Percentiles rank a stretch among this genome's conserved stretches.
These are phyloP conservation scores for Zosterops borbonicus DNA, from an alignment of 2,113 vertebrate genomes.

Conservation along the genomic window DNA sequence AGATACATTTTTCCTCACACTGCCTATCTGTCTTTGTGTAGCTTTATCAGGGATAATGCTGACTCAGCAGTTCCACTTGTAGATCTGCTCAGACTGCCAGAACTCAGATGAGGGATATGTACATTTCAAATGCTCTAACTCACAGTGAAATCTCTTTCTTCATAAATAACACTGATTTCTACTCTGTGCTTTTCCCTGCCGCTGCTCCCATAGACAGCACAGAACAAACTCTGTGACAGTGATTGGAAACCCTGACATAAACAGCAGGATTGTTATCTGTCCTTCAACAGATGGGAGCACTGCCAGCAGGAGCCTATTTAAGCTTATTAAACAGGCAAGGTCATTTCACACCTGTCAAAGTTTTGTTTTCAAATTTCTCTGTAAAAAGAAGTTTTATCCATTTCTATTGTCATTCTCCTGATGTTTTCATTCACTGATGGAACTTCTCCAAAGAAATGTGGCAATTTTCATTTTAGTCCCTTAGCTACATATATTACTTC, in stretches of 20 bases:
- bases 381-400: background rate
- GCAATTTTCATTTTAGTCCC: background rate
- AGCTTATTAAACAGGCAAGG: background rate
- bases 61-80: background rate
- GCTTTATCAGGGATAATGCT: background rate
- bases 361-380: background rate
- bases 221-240: background rate
- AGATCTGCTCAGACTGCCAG: background rate
- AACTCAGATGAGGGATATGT: background rate
- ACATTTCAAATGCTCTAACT: background rate
- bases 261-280: background rate
- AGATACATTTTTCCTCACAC: background rate
- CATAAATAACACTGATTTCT: background rate
- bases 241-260: background rate
- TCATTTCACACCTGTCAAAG: background rate
- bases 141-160: background rate
- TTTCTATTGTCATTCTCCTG: background rate
- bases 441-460: slow-evolving; percentile 12
- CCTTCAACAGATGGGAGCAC: background rate
- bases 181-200: background rate
- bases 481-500: background rate
- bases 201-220: background rate
- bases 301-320: background rate
- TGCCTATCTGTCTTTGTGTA: background rate
- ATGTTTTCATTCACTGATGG: slow-evolving; percentile 1